Conservation (phyloP, 2,113 vertebrate genomes). For the Indri indri region DNA sequence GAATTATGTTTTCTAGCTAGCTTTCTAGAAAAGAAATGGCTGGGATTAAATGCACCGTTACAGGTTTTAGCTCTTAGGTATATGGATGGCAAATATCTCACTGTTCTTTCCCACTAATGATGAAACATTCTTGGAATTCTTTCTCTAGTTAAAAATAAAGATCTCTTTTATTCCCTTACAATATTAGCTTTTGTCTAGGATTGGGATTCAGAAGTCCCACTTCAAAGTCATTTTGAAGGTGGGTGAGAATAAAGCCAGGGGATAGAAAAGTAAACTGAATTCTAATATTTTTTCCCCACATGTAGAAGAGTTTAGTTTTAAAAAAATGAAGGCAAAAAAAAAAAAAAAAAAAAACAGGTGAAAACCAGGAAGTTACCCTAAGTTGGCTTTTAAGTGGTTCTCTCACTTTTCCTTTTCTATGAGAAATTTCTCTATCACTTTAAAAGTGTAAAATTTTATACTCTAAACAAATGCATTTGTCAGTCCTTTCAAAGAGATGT, state of each 20-base stretch:
- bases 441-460: background rate
- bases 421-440: constrained; percentile 12
- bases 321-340: background rate
- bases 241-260: background rate
- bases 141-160: constrained; percentile 41
- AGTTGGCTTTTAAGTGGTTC: background rate
- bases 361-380: background rate
- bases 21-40: background rate
- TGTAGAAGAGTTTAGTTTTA: constrained; percentile 23
- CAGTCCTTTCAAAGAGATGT: background rate
- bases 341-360: background rate
- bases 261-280: constrained; percentile 17
- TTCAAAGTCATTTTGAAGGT: constrained; percentile 24
- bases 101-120: background rate
- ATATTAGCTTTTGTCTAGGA: constrained; percentile 34
- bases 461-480: background rate
- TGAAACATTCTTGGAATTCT: constrained; percentile 33
- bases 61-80: background rate
- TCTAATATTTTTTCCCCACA: background rate
- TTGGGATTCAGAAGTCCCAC: background rate
- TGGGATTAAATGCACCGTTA: background rate
- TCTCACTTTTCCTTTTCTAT: background rate
- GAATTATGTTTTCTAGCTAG: background rate
- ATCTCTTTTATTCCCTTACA: background rate
- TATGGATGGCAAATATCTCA: background rate